Conservation (phyloP, 2,888 invertebrate species). For the Serrognathus titanus region DNA sequence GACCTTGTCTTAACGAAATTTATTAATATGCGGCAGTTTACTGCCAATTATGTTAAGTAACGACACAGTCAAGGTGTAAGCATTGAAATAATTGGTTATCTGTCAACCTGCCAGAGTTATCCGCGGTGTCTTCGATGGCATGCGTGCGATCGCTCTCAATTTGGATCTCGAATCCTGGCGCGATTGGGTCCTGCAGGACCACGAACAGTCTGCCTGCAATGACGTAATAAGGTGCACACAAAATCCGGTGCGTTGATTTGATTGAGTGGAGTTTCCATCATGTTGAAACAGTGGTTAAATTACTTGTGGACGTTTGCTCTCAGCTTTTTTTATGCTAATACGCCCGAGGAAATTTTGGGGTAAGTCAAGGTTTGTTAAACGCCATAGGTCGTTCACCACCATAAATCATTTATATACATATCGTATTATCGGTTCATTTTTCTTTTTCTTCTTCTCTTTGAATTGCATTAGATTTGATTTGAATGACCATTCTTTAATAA, state of each 20-base stretch:
- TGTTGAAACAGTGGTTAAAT: slow-evolving; percentile 36
- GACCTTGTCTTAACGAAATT: too few species aligned
- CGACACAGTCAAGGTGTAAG: too few species aligned
- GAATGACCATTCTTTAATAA: too few species aligned
- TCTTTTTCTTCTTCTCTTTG: too few species aligned
- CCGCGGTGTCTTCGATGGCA: neutral
- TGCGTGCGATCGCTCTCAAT: neutral
- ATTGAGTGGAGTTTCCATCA: slow-evolving; percentile 13
- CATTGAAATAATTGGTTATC: too few species aligned
- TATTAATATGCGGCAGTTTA: too few species aligned
- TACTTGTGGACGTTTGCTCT: slow-evolving; percentile 34
- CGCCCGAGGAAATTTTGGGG: slow-evolving; percentile 30
- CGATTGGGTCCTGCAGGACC: neutral
- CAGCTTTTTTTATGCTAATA: slow-evolving; percentile 28
- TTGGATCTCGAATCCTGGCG: neutral
- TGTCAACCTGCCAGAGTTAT: too few species aligned
- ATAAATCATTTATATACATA: neutral
- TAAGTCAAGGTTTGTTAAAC: slow-evolving; percentile 26
- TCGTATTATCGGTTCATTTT: too few species aligned
- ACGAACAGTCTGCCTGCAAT: neutral
- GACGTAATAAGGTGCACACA: slow-evolving; percentile 5
- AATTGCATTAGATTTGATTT: too few species aligned
- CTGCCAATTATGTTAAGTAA: too few species aligned
- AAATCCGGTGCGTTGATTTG: neutral
- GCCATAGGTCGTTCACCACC: too few species aligned